Percentiles rank a stretch among this genome's conserved stretches.
Evolutionary conservation across 2,888 invertebrate genomes (phyloP).

Genomic region (Uloborus plumipes): DNA sequence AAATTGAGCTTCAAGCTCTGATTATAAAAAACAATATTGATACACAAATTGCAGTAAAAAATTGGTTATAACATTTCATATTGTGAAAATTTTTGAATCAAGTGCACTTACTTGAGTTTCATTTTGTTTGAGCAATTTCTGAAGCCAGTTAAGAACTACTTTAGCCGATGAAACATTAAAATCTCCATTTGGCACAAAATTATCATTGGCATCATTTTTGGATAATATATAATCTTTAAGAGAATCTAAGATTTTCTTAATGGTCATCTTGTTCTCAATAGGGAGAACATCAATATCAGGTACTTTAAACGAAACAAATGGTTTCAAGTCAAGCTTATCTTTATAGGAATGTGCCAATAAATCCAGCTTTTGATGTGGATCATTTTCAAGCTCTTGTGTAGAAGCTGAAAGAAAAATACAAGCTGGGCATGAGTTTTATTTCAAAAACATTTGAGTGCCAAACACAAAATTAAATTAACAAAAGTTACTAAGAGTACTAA

Average conservation of each 20-base stretch:
- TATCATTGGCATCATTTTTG: conserved; percentile 34
- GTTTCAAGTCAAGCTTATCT: conserved; percentile 5
- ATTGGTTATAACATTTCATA: neutral
- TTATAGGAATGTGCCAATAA: conserved; percentile 10
- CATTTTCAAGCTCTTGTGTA: conserved; percentile 27
- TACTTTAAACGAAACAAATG: conserved; percentile 5
- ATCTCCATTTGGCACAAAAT: conserved; percentile 32
- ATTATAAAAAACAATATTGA: too few relatives aligned
- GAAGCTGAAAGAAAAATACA: conserved; percentile 37
- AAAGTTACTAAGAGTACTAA: too few relatives aligned
- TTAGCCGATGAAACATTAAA: conserved; percentile 34
- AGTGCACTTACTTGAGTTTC: conserved; percentile 12
- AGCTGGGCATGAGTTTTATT: neutral
- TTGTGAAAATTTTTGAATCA: too few relatives aligned
- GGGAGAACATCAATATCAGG: conserved; percentile 9
- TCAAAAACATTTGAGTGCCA: neutral
- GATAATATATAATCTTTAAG: conserved; percentile 34
- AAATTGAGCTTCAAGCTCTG: too few relatives aligned
- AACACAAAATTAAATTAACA: too few relatives aligned
- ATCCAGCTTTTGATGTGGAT: conserved; percentile 16
- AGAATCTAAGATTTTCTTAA: conserved; percentile 31
- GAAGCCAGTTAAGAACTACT: conserved; percentile 36
- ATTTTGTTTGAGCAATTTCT: conserved; percentile 22
- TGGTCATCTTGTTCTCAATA: neutral
- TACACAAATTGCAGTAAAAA: neutral